These are phyloP conservation scores for Lepus townsendii DNA, from an alignment of 2,797 vertebrate species.

Conservation along the genomic window DNA sequence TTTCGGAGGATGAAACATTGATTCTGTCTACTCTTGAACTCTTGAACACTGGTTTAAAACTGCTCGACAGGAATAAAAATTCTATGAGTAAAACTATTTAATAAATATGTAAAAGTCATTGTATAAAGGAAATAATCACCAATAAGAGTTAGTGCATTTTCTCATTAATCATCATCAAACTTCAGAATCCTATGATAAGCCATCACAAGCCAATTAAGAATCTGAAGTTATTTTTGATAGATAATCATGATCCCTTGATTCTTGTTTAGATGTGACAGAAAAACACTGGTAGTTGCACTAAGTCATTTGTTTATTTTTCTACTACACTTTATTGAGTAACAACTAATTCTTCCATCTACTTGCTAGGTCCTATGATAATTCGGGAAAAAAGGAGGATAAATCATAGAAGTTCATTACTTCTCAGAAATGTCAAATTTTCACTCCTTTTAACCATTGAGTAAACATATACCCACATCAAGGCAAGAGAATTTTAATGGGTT, in stretches of 20 bases:
- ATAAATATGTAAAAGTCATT: conserved; percentile 31
- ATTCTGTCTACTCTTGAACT: neutral
- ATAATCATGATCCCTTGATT: neutral
- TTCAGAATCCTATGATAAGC: neutral
- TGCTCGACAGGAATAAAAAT: neutral
- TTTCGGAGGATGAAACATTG: neutral
- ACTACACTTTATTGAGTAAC: neutral
- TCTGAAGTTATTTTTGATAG: neutral
- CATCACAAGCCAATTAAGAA: neutral
- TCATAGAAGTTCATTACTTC: neutral
- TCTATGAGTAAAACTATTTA: neutral
- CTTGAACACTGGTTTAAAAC: neutral
- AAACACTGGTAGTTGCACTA: neutral
- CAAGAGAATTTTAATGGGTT: neutral
- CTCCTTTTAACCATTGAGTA: neutral
- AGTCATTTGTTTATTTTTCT: conserved; percentile 4
- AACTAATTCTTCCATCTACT: neutral
- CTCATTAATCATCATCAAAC: conserved; percentile 9
- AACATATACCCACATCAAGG: neutral
- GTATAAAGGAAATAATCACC: neutral
- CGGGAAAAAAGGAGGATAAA: neutral
- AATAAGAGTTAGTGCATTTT: neutral
- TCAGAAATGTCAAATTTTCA: neutral
- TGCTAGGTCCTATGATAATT: neutral
- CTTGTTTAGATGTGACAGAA: neutral